Evolutionary conservation across 1,140 invertebrate species (phyloP).

Genomic region (Drosophila pseudoananassae): DNA sequence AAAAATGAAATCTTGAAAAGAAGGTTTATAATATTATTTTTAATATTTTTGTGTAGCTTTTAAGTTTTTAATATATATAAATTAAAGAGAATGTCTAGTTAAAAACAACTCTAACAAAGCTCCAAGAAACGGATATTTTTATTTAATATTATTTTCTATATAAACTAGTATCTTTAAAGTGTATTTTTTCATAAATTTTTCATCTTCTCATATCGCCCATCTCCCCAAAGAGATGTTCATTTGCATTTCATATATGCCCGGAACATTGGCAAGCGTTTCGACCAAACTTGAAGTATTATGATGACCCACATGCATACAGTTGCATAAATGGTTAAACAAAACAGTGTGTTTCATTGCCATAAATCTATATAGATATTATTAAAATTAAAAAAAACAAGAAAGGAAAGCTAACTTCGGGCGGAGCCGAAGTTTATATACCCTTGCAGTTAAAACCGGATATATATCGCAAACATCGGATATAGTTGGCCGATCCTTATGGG

Average conservation of each 20-base stretch:
- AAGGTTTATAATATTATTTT: too few relatives aligned
- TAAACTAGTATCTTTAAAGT: background rate
- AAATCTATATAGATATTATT: background rate
- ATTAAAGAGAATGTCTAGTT: too few relatives aligned
- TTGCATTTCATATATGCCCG: constrained; percentile 18
- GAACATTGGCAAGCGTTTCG: constrained; percentile 19
- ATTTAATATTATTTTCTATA: background rate
- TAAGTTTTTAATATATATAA: too few relatives aligned
- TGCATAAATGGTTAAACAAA: constrained; percentile 5
- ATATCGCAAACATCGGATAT: too few relatives aligned
- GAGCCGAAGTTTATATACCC: too few relatives aligned
- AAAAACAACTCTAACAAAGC: too few relatives aligned
- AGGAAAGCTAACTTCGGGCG: too few relatives aligned
- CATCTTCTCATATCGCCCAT: constrained; percentile 12
- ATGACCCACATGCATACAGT: constrained; percentile 28
- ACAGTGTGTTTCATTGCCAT: background rate
- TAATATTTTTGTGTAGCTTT: too few relatives aligned
- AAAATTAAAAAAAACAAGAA: background rate
- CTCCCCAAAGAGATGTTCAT: constrained; percentile 35
- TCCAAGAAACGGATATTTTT: background rate
- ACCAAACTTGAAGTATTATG: constrained; percentile 30
- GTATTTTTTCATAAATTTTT: constrained; percentile 10
- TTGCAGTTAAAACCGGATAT: too few relatives aligned
- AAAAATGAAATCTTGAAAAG: too few relatives aligned
- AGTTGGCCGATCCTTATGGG: too few relatives aligned